Base-by-base conservation (phyloP, 2,888 invertebrate genomes). In the Cerastoderma edule region DNA sequence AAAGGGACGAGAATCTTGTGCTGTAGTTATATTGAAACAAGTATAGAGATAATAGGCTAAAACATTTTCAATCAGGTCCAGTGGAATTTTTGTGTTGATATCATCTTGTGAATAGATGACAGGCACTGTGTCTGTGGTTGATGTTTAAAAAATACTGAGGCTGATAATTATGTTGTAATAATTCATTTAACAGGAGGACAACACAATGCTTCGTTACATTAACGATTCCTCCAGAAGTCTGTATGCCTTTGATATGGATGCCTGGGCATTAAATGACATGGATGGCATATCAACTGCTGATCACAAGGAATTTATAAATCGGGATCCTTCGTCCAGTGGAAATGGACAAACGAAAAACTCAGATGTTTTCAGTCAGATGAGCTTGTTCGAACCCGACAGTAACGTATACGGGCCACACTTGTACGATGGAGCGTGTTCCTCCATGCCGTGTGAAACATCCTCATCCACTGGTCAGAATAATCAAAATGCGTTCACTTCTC, bases 121-220 rank as follows among this genome's bases (percentile, higher is more conserved):
- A n/a, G n/a, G n/a, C n/a, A n/a, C n/a, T n/a, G n/a, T n/a, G n/a
- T n/a, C n/a, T n/a, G n/a, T n/a, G n/a, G n/a, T n/a, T n/a, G n/a
- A n/a, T n/a, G n/a, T n/a, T n/a, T n/a, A n/a, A n/a, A n/a, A n/a
- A n/a, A n/a, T n/a, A n/a, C n/a, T n/a, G n/a, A n/a, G n/a, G n/a
- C n/a, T n/a, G n/a, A n/a, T n/a, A n/a, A n/a, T n/a, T n/a, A n/a
- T n/a, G n/a, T n/a, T n/a, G n/a, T n/a, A n/a, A n/a, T n/a, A n/a
- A n/a, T 32, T 54, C 0, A 16, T 33, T 19, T 35, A 56, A 2
- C 39, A 94, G 94, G 94, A 94, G 86, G 94, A 95, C 84, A 93
- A 94, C 85, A 92, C 93, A 54, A 91, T 93, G 73, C 90, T 95
- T 74, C 93, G 93, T 70, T 93, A 93, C 88, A 92, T 95, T 57